These are phyloP conservation scores for Torymus auratus DNA, from an alignment of 2,888 invertebrate genomes.

Conservation along the genomic window DNA sequence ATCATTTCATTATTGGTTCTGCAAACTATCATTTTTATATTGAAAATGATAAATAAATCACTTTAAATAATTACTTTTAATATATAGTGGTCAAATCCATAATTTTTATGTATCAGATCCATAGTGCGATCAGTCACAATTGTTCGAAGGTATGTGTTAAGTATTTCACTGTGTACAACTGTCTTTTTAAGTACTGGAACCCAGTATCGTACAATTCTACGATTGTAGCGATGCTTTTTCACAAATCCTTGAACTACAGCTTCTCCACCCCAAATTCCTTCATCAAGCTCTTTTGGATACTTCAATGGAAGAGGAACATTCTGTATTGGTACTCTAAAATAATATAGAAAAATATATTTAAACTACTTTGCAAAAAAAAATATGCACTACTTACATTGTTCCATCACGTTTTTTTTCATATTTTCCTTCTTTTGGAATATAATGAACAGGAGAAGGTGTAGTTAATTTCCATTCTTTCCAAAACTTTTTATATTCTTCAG, in stretches of 20 bases:
- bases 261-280: constrained; percentile 98
- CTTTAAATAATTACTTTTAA: constrained; percentile 81
- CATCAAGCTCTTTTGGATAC: constrained; percentile 87
- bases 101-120: constrained; percentile 89
- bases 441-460: constrained; percentile 82
- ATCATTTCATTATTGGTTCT: neutral
- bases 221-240: constrained; percentile 69
- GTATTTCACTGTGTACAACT: constrained; percentile 92
- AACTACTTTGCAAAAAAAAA: neutral
- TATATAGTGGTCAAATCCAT: constrained; percentile 97
- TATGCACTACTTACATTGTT: constrained; percentile 38
- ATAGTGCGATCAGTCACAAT: constrained; percentile 91
- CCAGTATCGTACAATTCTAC: constrained; percentile 91
- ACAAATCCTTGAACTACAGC: constrained; percentile 86
- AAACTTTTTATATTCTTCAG: constrained; percentile 90
- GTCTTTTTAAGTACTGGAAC: constrained; percentile 88
- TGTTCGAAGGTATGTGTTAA: constrained; percentile 89
- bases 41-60: constrained; percentile 25
- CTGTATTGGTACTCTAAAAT: constrained; percentile 82
- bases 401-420: constrained; percentile 81
- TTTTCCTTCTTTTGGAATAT: constrained; percentile 84
- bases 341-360: constrained; percentile 19
- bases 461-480: constrained; percentile 89
- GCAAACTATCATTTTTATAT: neutral
- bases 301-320: constrained; percentile 87